phyloP scores from a whole-genome alignment of 1,140 invertebrate species.

The Lasioglossum albipes region DNA sequence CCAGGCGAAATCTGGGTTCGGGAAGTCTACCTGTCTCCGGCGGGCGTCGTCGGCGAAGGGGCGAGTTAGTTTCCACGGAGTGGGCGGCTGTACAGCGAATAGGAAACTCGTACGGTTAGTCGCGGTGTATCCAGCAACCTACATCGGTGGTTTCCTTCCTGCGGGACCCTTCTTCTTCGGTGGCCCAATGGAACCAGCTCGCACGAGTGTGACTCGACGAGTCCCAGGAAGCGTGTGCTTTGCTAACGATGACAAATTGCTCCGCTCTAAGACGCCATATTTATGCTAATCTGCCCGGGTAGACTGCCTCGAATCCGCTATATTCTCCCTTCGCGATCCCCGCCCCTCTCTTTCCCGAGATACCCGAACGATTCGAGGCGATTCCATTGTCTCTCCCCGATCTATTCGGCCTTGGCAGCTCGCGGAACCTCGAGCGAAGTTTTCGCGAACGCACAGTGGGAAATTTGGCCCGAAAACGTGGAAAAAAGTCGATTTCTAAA shows the following conservation, averaged over 20 bases:
- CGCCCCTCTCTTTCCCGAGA: neutral
- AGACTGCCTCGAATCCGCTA: conserved; percentile 57
- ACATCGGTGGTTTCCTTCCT: conserved; percentile 70
- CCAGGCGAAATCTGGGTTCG: conserved; percentile 58
- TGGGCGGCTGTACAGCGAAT: conserved; percentile 6
- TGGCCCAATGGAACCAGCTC: conserved; percentile 66
- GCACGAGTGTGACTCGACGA: conserved; percentile 75
- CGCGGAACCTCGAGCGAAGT: no score
- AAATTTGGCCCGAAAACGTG: no score
- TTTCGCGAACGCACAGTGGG: no score
- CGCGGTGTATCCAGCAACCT: conserved; percentile 54
- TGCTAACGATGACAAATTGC: conserved; percentile 80
- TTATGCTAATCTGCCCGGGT: conserved; percentile 78
- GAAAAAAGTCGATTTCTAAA: no score
- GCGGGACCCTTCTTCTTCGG: conserved; percentile 48
- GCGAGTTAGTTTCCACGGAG: conserved; percentile 8
- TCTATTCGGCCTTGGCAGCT: no score
- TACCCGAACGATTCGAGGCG: neutral
- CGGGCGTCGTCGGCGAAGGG: conserved; percentile 26
- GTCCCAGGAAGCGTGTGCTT: conserved; percentile 81
- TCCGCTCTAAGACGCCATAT: conserved; percentile 79
- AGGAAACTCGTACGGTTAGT: conserved; percentile 31
- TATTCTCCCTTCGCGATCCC: conserved; percentile 28
- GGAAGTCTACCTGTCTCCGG: conserved; percentile 63
- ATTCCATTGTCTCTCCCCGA: neutral